Conservation (phyloP, 1,140 invertebrate genomes). For the Procambarus virginalis region DNA sequence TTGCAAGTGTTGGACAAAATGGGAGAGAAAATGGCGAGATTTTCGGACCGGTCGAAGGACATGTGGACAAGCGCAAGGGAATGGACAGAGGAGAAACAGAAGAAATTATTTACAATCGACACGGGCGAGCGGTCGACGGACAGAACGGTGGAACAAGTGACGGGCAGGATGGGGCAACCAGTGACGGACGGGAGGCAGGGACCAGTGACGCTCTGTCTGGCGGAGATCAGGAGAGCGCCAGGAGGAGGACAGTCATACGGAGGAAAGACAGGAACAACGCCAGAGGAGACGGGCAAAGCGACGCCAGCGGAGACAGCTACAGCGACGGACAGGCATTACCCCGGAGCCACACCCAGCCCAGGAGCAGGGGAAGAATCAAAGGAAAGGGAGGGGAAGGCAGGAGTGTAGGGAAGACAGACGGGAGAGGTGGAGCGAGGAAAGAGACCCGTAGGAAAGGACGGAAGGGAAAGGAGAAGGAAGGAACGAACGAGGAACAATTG, state of each 20-base stretch:
- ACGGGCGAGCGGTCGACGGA: not conserved
- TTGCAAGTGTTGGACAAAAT: too few relatives aligned
- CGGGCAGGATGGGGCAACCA: conserved; percentile 5
- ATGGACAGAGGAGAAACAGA: not conserved
- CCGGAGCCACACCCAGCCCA: not conserved
- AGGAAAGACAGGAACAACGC: not conserved
- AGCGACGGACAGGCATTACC: not conserved
- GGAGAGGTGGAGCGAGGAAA: not conserved
- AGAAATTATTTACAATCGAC: not conserved
- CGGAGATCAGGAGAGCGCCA: not conserved
- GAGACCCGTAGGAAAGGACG: too few relatives aligned
- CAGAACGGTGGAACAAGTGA: conserved; percentile 4
- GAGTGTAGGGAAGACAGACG: not conserved
- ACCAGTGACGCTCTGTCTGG: not conserved
- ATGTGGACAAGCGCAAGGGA: not conserved
- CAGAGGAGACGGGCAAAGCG: not conserved
- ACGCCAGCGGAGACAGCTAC: not conserved
- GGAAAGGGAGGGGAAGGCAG: not conserved
- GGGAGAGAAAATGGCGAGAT: too few relatives aligned
- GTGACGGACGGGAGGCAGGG: not conserved
- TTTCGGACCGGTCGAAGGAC: not conserved
- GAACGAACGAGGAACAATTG: too few relatives aligned
- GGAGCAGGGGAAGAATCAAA: not conserved
- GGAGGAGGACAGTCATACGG: not conserved
- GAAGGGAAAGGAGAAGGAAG: too few relatives aligned